Percentiles rank a stretch among this genome's conserved stretches.
Evolutionary conservation across 2,113 vertebrate species (phyloP).

Genomic region (Brienomyrus longianalis): DNA sequence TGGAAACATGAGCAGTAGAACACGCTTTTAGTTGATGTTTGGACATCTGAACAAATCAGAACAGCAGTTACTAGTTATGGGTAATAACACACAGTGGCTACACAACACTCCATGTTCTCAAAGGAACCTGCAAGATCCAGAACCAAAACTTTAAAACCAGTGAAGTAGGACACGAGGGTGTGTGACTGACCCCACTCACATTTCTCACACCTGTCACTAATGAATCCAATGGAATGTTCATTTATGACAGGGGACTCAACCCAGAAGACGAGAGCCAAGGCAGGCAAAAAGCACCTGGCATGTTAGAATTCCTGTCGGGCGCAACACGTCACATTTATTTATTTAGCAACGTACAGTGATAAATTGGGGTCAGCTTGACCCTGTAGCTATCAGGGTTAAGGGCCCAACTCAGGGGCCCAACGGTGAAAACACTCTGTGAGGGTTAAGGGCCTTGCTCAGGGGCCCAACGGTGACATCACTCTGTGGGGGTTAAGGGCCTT

Average conservation of each 20-base stretch:
- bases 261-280: not conserved
- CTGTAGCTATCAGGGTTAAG: not conserved
- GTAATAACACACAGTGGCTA: not conserved
- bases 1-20: not conserved
- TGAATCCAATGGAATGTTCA: not conserved
- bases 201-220: not conserved
- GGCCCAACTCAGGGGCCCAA: not conserved
- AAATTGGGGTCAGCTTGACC: not conserved
- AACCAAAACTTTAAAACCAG: not conserved
- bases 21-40: not conserved
- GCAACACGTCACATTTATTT: not conserved
- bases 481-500: not conserved
- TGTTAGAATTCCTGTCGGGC: not conserved
- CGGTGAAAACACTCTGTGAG: too few relatives aligned
- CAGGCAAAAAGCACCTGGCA: not conserved
- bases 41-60: not conserved
- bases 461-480: not conserved
- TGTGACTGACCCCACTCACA: not conserved
- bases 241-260: not conserved
- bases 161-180: not conserved
- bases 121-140: not conserved
- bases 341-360: not conserved
- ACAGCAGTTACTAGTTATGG: not conserved
- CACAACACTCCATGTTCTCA: not conserved
- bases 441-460: not conserved